Evolutionary conservation across 2,113 vertebrate genomes (phyloP).

Genomic region (Clarias gariepinus): DNA sequence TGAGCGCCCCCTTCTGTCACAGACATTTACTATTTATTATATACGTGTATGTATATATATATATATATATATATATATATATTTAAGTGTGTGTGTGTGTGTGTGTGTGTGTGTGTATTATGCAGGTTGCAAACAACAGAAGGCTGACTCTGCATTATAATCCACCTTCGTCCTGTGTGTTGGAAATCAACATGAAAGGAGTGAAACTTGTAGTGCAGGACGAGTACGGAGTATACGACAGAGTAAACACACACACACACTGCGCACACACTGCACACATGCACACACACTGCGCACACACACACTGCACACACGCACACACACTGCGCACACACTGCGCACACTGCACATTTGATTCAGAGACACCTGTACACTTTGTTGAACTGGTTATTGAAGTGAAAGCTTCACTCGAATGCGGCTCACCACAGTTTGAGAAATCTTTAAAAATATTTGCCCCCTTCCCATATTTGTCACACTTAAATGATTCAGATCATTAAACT

Average conservation of each 20-base stretch:
- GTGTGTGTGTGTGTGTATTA: constrained; percentile 25
- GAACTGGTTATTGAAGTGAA: too few species aligned
- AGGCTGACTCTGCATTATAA: constrained; percentile 96
- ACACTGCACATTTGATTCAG: background rate
- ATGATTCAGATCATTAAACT: too few species aligned
- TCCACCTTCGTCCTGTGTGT: constrained; percentile 90
- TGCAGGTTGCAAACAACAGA: constrained; percentile 92
- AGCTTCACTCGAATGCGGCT: too few species aligned
- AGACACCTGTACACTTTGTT: background rate
- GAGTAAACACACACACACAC: constrained; percentile 64
- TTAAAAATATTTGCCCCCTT: too few species aligned
- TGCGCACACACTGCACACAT: constrained; percentile 8
- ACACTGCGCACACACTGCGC: background rate
- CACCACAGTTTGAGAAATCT: too few species aligned
- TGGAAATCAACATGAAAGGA: constrained; percentile 93
- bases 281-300: too few species aligned
- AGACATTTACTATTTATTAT: background rate
- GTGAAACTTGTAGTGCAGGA: constrained; percentile 92
- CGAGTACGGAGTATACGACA: constrained; percentile 81
- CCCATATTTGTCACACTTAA: too few species aligned
- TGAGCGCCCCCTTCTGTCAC: background rate
- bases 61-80: too few species aligned
- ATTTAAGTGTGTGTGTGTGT: background rate
- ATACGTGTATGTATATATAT: too few species aligned
- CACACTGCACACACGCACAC: constrained; percentile 1